Evolutionary conservation across 2,797 vertebrate genomes (phyloP).

Genomic region (Phrynocephalus forsythii): DNA sequence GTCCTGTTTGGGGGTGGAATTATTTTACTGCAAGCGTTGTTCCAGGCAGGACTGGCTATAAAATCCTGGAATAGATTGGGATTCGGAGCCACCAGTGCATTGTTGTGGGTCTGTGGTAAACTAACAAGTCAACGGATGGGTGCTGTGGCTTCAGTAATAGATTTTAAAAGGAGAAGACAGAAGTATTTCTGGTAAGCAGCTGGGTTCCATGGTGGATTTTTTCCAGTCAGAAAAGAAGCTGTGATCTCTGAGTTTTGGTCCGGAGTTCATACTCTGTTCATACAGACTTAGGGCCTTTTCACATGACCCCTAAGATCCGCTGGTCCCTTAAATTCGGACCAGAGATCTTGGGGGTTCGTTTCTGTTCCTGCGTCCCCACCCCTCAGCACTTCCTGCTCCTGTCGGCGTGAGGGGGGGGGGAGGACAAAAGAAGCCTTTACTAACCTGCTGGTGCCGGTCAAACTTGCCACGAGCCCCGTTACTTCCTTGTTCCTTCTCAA

Average conservation of each 20-base stretch:
- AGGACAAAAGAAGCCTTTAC: too few species aligned
- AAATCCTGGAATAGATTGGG: slow-evolving; percentile 65
- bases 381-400: too few species aligned
- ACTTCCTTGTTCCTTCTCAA: too few species aligned
- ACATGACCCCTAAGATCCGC: too few species aligned
- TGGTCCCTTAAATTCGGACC: too few species aligned
- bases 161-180: slow-evolving; percentile 67
- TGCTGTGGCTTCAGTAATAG: slow-evolving; percentile 72
- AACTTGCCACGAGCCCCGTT: too few species aligned
- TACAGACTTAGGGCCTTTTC: too few species aligned
- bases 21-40: slow-evolving; percentile 65
- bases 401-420: too few species aligned
- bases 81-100: slow-evolving; percentile 59
- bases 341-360: too few species aligned
- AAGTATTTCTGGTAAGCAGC: slow-evolving; percentile 74
- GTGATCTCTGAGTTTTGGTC: background rate
- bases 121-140: slow-evolving; percentile 75
- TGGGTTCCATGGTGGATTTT: slow-evolving; percentile 55
- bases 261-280: background rate
- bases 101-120: slow-evolving; percentile 73
- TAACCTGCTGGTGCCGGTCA: too few species aligned
- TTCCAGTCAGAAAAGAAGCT: slow-evolving; percentile 57
- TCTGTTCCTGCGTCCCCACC: too few species aligned
- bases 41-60: slow-evolving; percentile 74
- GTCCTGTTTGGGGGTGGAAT: slow-evolving; percentile 43